Conservation (phyloP, 2,797 vertebrate genomes). For the Clarias fuscus region DNA sequence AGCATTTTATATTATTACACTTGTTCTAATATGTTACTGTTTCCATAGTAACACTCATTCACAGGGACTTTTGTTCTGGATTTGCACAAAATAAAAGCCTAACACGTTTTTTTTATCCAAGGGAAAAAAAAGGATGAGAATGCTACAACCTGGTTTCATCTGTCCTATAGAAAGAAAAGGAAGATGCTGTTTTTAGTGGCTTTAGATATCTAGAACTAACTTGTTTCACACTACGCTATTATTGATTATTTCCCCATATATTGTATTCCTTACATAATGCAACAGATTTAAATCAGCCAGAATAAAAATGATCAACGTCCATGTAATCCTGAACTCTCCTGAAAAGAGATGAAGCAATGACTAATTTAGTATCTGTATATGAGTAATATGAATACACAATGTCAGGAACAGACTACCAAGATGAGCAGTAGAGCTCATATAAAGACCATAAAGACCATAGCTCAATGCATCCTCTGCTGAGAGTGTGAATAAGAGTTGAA, state of each 20-base stretch:
- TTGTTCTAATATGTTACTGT: background rate
- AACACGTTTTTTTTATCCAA: too few species aligned
- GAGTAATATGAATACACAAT: background rate
- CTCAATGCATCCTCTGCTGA: background rate
- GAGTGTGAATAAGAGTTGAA: background rate
- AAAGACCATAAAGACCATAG: background rate
- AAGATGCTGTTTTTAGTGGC: too few species aligned
- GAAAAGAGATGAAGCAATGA: background rate
- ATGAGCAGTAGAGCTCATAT: background rate
- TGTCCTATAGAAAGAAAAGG: background rate
- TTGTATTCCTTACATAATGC: background rate
- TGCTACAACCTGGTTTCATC: background rate
- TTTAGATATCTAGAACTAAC: too few species aligned
- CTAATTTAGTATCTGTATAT: background rate
- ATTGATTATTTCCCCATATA: background rate
- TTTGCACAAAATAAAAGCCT: background rate
- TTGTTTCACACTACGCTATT: too few species aligned
- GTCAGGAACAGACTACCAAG: background rate
- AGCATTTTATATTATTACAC: background rate
- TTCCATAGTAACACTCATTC: slow-evolving; percentile 4
- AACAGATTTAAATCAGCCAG: background rate
- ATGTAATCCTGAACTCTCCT: background rate
- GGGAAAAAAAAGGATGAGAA: too few species aligned
- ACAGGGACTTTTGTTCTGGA: background rate
- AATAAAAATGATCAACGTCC: background rate